Evolutionary conservation across 2,888 invertebrate species (phyloP), one percentile per base, ranked within the genome.

Genomic region (Lasioglossum figueresi): DNA sequence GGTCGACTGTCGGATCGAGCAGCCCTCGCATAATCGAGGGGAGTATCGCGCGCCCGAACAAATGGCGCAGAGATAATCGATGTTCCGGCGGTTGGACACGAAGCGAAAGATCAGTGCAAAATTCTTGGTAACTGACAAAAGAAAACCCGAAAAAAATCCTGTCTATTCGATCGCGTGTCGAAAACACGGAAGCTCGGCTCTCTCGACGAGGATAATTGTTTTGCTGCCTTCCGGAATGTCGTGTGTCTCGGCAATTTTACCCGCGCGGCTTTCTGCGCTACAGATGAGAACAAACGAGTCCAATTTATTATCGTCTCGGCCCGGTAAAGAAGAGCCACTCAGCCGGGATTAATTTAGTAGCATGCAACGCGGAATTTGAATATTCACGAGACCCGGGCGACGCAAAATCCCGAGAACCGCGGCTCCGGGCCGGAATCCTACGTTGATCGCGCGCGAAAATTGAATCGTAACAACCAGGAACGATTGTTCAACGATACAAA

Each of bases 281-380:
- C 78, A 31, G 73, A 76, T 76, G 73, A 66, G 79, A 86, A 85
- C 82, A 82, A 86, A 85, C 80, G 85, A 70, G 73, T 40, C n/a
- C 73, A 82, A 86, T 85, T 86, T 85, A 85, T 85, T 76, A 81
- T 81, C 73, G 66, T 48, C 45, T 45, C n/a, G 68, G 27, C 23
- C 52, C 43, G 37, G 66, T 16, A 76, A 59, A 75, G 74, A 45
- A 48, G 84, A 37, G n/a, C 84, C 63, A 75, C 78, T 84, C 84
- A 6, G 63, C 31, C 43, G 84, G 63, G 63, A 84, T 84, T 84
- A 84, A 84, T 84, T 84, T 84, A 84, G 84, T 71, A 84, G 48
- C 84, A 37, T 19, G 34, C 74, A 70, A 45, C 68, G 37, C 52
- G 34, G 37, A 66, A 66, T 80, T 85, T 82, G 85, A 85, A 85